Conservation (phyloP, 2,113 vertebrate species). For the Hepsetus odoe region DNA sequence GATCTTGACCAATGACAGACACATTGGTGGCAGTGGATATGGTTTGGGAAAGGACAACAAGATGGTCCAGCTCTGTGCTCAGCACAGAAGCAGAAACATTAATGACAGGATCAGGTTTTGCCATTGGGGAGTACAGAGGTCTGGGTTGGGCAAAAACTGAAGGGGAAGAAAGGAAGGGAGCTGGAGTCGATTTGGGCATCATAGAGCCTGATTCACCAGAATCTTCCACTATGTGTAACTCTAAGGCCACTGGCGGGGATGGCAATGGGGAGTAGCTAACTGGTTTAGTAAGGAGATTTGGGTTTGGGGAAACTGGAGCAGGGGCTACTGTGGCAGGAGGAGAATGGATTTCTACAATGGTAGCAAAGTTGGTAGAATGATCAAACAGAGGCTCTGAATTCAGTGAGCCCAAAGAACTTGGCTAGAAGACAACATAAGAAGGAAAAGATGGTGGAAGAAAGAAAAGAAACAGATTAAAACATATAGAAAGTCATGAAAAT, state of each 20-base stretch:
- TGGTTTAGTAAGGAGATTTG: slow-evolving; percentile 51
- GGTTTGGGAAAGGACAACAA: slow-evolving; percentile 59
- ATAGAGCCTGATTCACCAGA: slow-evolving; percentile 46
- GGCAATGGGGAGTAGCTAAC: slow-evolving; percentile 59
- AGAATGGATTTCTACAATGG: slow-evolving; percentile 54
- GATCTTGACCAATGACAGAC: slow-evolving; percentile 30
- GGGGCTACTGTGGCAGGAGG: slow-evolving; percentile 58
- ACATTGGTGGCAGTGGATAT: slow-evolving; percentile 38
- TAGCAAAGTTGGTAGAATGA: slow-evolving; percentile 57
- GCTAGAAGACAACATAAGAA: slow-evolving; percentile 77
- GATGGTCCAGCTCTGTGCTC: slow-evolving; percentile 60
- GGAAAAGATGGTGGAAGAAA: slow-evolving; percentile 63
- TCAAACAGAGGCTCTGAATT: slow-evolving; percentile 72
- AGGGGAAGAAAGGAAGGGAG: slow-evolving; percentile 60
- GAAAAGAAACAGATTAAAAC: slow-evolving; percentile 51
- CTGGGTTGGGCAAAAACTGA: not conserved
- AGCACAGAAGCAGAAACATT: slow-evolving; percentile 62
- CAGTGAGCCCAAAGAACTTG: slow-evolving; percentile 81
- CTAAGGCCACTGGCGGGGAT: slow-evolving; percentile 59
- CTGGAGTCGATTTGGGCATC: slow-evolving; percentile 52
- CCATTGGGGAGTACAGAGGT: slow-evolving; percentile 30
- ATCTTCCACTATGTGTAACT: slow-evolving; percentile 75
- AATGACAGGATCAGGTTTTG: slow-evolving; percentile 59
- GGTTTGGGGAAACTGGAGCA: slow-evolving; percentile 52
- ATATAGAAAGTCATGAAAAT: slow-evolving; percentile 46